Evolutionary conservation across 2,113 vertebrate species (phyloP).

Genomic region (Capra hircus): DNA sequence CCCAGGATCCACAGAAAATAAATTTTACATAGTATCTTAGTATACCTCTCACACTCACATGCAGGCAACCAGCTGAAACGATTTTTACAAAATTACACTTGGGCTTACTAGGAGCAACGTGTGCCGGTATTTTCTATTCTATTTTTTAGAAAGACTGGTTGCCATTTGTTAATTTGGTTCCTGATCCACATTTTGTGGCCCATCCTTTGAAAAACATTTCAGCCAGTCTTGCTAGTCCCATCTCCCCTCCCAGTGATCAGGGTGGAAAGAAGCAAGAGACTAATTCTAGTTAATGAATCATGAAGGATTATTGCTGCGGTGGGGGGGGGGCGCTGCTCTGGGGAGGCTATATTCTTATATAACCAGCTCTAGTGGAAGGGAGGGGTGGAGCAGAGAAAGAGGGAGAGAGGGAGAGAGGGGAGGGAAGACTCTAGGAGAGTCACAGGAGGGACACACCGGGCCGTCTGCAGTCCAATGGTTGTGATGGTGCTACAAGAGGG

Average conservation of each 20-base stretch:
- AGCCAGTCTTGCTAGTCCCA: background rate
- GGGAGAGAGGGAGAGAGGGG: background rate
- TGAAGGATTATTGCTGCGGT: background rate
- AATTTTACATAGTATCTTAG: background rate
- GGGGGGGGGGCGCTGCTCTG: no score
- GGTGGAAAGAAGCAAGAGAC: background rate
- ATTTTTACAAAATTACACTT: background rate
- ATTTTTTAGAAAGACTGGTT: background rate
- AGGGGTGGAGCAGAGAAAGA: background rate
- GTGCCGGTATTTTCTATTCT: background rate
- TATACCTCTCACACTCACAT: background rate
- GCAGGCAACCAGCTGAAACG: background rate
- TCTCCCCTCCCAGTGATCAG: background rate
- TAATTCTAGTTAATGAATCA: background rate
- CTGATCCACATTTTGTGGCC: background rate
- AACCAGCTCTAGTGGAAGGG: background rate
- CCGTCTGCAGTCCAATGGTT: background rate
- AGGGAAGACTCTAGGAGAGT: background rate
- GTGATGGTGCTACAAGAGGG: background rate
- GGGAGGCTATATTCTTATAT: background rate
- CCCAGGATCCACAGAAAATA: background rate
- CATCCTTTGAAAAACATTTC: background rate
- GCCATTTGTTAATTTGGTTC: background rate
- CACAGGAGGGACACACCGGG: rapidly evolving
- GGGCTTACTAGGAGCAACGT: background rate